Conservation (phyloP, 2,113 vertebrate genomes). For the Vulpes ferrilata region DNA sequence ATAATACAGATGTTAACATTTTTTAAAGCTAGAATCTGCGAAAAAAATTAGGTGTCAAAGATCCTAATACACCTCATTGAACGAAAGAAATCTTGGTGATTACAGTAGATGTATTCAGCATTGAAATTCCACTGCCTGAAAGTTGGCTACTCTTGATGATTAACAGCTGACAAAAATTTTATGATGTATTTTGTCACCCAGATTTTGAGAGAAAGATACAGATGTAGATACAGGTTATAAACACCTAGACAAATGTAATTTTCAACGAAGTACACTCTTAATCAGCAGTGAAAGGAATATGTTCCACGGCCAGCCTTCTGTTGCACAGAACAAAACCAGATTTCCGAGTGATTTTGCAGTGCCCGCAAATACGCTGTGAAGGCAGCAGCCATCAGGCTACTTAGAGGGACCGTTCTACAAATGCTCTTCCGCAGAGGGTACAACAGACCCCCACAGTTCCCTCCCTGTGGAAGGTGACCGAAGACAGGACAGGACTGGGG, state of each 20-base stretch:
- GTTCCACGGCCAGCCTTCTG: background rate
- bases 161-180: background rate
- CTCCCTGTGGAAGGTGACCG: accelerated
- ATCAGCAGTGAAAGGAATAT: background rate
- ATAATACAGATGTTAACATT: constrained; percentile 47
- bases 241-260: background rate
- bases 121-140: background rate
- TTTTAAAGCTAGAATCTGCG: background rate
- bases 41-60: background rate
- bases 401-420: background rate
- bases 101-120: background rate
- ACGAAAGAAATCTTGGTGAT: background rate
- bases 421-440: too few relatives aligned
- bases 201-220: background rate
- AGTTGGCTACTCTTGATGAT: background rate
- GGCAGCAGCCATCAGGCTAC: background rate
- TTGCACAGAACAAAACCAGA: background rate
- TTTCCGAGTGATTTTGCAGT: background rate
- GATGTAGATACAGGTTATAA: background rate
- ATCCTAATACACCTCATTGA: background rate
- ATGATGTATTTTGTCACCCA: background rate
- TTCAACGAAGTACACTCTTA: background rate
- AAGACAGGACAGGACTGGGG: too few relatives aligned
- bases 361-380: background rate
- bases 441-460: accelerated